Conservation (phyloP, 1,140 invertebrate genomes). For the Apis cerana region DNA sequence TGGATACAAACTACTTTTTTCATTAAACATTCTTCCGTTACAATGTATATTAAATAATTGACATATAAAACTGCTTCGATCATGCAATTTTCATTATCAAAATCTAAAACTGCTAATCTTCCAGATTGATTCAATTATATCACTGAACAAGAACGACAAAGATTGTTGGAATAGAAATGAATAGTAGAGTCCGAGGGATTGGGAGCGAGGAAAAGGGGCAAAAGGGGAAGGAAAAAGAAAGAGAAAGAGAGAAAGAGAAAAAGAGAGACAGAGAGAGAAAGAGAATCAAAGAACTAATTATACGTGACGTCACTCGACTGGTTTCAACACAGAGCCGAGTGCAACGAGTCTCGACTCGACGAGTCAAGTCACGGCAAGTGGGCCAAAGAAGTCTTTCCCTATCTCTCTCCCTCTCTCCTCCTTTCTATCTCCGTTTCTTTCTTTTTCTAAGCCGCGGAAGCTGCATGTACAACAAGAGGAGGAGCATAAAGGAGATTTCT, state of each 20-base stretch:
- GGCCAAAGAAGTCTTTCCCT: conserved; percentile 46
- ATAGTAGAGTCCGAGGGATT: background rate
- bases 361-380: conserved; percentile 64
- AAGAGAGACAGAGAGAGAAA: conserved; percentile 37
- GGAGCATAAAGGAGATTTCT: background rate
- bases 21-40: background rate
- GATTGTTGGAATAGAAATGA: conserved; percentile 28
- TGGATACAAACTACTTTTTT: too few relatives aligned
- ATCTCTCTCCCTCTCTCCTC: background rate
- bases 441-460: conserved; percentile 21
- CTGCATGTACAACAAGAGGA: background rate
- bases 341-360: conserved; percentile 54
- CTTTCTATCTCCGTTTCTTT: background rate
- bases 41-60: too few relatives aligned
- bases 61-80: background rate
- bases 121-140: conserved; percentile 46
- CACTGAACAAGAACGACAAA: conserved; percentile 30
- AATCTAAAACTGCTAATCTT: conserved; percentile 29
- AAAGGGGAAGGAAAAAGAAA: conserved; percentile 5
- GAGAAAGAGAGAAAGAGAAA: conserved; percentile 14
- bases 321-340: conserved; percentile 71
- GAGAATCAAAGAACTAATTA: conserved; percentile 78
- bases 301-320: conserved; percentile 78
- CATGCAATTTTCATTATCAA: conserved; percentile 31
- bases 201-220: background rate